A percentile compares a stretch with the other conserved stretches of the same genome.
Evolutionary conservation across 2,888 invertebrate species (phyloP).

Genomic region (Lumbricus terrestris): DNA sequence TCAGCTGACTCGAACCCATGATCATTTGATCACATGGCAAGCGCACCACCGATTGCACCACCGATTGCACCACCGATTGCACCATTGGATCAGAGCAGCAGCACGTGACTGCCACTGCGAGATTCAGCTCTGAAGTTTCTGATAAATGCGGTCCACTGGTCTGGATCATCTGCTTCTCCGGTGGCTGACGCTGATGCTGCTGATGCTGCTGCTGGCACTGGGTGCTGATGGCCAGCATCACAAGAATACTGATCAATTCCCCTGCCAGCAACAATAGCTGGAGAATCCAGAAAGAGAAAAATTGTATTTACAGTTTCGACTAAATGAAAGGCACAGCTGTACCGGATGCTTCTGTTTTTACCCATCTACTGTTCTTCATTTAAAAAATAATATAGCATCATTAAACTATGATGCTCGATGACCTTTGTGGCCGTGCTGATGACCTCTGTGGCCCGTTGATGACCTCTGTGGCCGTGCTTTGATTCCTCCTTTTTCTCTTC

Average conservation of each 20-base stretch:
- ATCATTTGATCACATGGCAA: neutral
- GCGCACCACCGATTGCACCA: neutral
- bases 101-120: neutral
- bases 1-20: neutral
- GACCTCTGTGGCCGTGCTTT: too few relatives aligned
- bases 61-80: neutral
- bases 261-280: neutral
- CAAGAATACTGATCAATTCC: neutral
- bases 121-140: neutral
- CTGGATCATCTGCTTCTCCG: conserved; percentile 3
- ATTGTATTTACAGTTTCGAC: neutral
- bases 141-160: conserved; percentile 3
- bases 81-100: neutral
- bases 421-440: too few relatives aligned
- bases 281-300: neutral
- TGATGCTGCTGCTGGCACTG: too few relatives aligned
- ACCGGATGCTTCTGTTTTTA: neutral
- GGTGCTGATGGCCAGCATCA: neutral
- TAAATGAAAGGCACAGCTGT: neutral
- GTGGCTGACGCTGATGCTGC: neutral
- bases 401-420: too few relatives aligned
- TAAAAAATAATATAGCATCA: too few relatives aligned
- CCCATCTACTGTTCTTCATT: too few relatives aligned
- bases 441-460: too few relatives aligned
- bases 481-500: too few relatives aligned